Evolutionary conservation across 92 coral and sea anemone genomes (phyloP).

Genomic region (Parazoanthus darwini): DNA sequence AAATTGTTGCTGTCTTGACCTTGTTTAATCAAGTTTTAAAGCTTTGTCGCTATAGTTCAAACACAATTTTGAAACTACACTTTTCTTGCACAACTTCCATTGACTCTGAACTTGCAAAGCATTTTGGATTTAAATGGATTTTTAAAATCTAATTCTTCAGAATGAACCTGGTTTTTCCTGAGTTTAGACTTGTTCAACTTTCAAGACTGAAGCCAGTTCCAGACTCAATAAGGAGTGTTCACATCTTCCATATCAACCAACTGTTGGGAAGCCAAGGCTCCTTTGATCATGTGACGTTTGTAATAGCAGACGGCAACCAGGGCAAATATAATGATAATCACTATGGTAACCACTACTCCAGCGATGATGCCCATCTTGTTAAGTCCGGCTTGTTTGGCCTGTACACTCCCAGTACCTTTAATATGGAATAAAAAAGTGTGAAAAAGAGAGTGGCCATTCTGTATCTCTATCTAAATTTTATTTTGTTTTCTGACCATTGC

Average conservation of each 20-base stretch:
- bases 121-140: too few species aligned
- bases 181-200: neutral
- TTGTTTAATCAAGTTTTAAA: too few species aligned
- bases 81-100: too few species aligned
- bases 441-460: too few species aligned
- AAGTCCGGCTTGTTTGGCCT: neutral
- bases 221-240: neutral
- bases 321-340: conserved; percentile 1
- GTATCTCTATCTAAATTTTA: too few species aligned
- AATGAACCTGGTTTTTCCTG: too few species aligned
- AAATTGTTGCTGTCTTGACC: too few species aligned
- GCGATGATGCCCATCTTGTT: conserved; percentile 15
- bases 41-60: too few species aligned
- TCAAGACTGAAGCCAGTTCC: neutral
- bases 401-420: neutral
- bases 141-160: neutral
- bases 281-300: conserved; percentile 1
- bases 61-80: too few species aligned
- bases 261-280: neutral
- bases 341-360: conserved; percentile 1
- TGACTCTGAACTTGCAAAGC: too few species aligned
- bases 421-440: neutral
- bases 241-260: conserved; percentile 18
- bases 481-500: too few species aligned
- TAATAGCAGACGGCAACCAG: neutral